Evolutionary conservation across 2,113 vertebrate species (phyloP).

Genomic region (Lichenostomus cassidix): DNA sequence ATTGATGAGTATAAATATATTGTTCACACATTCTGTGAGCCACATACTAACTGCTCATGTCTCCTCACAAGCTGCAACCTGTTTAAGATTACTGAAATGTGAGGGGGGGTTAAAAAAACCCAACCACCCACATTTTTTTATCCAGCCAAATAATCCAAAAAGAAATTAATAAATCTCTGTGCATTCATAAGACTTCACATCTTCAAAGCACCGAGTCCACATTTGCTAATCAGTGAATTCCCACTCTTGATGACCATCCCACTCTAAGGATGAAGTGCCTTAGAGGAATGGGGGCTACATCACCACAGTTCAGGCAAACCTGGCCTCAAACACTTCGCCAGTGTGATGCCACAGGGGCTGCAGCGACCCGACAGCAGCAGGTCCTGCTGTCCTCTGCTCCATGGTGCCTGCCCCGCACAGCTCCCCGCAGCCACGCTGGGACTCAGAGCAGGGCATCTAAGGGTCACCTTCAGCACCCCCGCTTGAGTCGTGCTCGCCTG

Average conservation of each 20-base stretch:
- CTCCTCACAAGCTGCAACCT: background rate
- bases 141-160: background rate
- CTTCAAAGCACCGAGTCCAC: background rate
- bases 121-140: background rate
- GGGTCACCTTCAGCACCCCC: background rate
- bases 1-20: background rate
- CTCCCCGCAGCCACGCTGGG: background rate
- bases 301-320: background rate
- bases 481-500: rapidly evolving
- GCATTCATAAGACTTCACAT: background rate
- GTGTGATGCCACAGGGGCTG: background rate
- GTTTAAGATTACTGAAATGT: background rate
- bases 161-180: background rate
- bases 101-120: background rate
- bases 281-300: background rate
- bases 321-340: background rate
- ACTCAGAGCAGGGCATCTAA: rapidly evolving
- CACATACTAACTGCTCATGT: background rate
- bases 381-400: background rate
- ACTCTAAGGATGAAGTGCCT: background rate
- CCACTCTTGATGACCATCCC: background rate
- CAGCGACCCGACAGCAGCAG: background rate
- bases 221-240: background rate
- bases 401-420: rapidly evolving
- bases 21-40: background rate